A percentile compares a stretch with the other conserved stretches of the same genome.
These are phyloP conservation scores for Nesoenas mayeri DNA, from an alignment of 2,113 vertebrate genomes.

Conservation along the genomic window DNA sequence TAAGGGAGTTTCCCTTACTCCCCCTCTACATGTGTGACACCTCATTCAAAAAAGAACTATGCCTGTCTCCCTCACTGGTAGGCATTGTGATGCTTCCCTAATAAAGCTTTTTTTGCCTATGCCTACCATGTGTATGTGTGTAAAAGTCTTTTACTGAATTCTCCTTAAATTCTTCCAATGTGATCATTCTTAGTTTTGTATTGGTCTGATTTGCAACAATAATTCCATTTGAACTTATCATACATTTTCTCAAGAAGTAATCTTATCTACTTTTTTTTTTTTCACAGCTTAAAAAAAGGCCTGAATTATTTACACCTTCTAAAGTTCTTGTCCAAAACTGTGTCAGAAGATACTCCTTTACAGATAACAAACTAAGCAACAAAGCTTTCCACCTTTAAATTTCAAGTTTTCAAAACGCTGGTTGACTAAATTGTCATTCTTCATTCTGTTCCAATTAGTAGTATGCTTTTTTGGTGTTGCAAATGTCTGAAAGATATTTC, in stretches of 20 bases:
- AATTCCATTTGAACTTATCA: neutral
- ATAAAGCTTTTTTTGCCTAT: neutral
- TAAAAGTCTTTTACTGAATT: neutral
- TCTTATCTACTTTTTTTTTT: neutral
- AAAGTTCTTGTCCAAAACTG: neutral
- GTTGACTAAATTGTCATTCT: neutral
- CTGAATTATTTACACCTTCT: neutral
- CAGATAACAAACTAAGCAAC: neutral
- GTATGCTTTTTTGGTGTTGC: neutral
- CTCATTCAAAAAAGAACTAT: neutral
- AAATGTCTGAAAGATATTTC: neutral
- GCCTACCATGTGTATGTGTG: neutral
- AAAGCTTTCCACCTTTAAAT: neutral
- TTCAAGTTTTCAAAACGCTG: neutral
- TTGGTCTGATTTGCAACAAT: neutral
- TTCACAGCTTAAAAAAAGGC: neutral
- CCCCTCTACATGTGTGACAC: rapidly evolving
- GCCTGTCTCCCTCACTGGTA: neutral
- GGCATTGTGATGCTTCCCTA: neutral
- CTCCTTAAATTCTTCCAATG: neutral
- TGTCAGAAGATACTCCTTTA: neutral
- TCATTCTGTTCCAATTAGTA: neutral
- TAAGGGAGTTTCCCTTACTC: neutral
- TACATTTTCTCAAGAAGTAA: neutral
- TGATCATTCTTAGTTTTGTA: neutral